A percentile compares a stretch with the other conserved stretches of the same genome.
phyloP scores from a whole-genome alignment of 2,888 invertebrate genomes.

The Ommatoiulus sabulosus region DNA sequence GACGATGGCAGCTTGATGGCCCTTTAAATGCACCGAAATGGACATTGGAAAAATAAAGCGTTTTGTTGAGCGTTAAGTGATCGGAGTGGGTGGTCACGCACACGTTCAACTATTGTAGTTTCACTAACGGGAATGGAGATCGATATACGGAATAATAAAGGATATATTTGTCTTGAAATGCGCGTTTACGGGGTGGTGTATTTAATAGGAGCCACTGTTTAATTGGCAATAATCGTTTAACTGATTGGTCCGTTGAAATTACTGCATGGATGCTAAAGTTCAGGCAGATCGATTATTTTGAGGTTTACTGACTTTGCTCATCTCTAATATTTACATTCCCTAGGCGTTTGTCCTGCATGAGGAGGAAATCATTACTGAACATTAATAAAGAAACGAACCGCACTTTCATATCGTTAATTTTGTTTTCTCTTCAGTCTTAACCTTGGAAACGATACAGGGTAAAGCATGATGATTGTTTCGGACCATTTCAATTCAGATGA shows the following conservation, averaged over 20 bases:
- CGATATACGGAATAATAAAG: neutral
- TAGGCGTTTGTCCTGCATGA: neutral
- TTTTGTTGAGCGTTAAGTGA: slow-evolving; percentile 13
- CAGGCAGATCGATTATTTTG: neutral
- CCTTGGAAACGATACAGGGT: too few species aligned
- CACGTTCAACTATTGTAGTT: neutral
- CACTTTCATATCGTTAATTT: too few species aligned
- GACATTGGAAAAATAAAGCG: slow-evolving; percentile 39
- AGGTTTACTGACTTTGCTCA: neutral
- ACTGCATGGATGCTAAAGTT: neutral
- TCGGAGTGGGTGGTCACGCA: slow-evolving; percentile 28
- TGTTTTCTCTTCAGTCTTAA: too few species aligned
- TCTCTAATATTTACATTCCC: neutral
- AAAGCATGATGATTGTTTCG: too few species aligned
- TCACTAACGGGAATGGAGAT: neutral
- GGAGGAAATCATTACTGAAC: neutral
- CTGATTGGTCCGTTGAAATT: neutral
- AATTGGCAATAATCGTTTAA: slow-evolving; percentile 5
- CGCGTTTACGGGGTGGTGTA: neutral
- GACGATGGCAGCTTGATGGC: neutral
- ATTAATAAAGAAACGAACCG: neutral
- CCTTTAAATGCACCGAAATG: neutral
- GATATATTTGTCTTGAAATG: neutral
- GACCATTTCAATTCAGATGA: too few species aligned
- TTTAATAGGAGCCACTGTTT: neutral